Percentiles rank a stretch among this genome's conserved stretches.
Evolutionary conservation across 2,797 vertebrate species (phyloP).

Genomic region (Acanthurus leucopareius): DNA sequence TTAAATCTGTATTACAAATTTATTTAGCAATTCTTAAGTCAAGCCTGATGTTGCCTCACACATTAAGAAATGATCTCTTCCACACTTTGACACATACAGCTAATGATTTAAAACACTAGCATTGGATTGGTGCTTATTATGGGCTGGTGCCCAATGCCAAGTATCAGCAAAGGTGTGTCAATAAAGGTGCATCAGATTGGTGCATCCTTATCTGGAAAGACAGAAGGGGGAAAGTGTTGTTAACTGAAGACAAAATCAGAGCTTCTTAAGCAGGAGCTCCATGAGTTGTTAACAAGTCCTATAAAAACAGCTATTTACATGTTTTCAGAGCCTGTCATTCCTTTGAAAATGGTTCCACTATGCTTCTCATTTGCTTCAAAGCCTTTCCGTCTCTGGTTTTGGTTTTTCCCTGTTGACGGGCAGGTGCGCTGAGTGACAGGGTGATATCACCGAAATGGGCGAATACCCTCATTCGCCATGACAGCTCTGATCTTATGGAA

Average conservation of each 20-base stretch:
- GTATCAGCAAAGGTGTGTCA: too few relatives aligned
- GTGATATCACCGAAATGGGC: conserved; percentile 10
- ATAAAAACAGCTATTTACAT: conserved; percentile 29
- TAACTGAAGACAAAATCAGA: neutral
- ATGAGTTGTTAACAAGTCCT: conserved; percentile 11
- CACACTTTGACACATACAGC: too few relatives aligned
- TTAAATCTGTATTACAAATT: too few relatives aligned
- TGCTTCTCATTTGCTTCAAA: conserved; percentile 32
- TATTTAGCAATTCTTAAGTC: too few relatives aligned
- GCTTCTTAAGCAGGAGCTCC: neutral
- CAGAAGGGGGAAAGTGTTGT: neutral
- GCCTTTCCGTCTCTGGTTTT: conserved; percentile 14
- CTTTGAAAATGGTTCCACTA: conserved; percentile 11
- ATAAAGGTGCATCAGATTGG: too few relatives aligned
- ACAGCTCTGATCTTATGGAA: conserved; percentile 45
- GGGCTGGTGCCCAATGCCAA: too few relatives aligned
- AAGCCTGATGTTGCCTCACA: too few relatives aligned
- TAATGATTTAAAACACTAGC: too few relatives aligned
- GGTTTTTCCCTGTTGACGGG: conserved; percentile 13
- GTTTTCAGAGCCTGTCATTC: conserved; percentile 9
- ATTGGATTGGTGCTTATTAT: too few relatives aligned
- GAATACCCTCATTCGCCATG: conserved; percentile 32
- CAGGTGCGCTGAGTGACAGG: conserved; percentile 36
- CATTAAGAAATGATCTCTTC: too few relatives aligned
- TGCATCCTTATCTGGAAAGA: neutral